Conservation (phyloP, 2,888 invertebrate species). For the Uropetala carovei region DNA sequence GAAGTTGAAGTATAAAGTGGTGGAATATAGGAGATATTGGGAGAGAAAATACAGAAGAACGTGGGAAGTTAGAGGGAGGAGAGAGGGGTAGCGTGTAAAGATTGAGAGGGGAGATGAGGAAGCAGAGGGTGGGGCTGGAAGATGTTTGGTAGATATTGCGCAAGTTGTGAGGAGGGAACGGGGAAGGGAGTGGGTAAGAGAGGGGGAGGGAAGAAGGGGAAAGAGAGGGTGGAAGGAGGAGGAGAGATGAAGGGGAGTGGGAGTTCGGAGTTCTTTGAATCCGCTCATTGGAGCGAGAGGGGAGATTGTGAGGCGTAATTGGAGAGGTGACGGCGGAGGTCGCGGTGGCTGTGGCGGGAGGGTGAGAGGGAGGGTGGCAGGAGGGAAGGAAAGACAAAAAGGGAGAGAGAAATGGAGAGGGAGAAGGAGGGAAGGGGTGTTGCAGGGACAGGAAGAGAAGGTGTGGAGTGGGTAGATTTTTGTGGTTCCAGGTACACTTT, state of each 20-base stretch:
- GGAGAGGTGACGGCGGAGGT: not conserved
- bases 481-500: not conserved
- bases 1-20: too few relatives aligned
- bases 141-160: not conserved
- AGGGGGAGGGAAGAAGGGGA: too few relatives aligned
- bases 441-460: not conserved
- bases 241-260: not conserved
- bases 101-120: too few relatives aligned
- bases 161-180: too few relatives aligned
- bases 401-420: not conserved
- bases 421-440: not conserved
- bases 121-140: not conserved
- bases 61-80: too few relatives aligned
- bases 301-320: conserved; percentile 20
- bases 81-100: too few relatives aligned
- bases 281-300: conserved; percentile 20
- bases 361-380: not conserved
- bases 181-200: too few relatives aligned
- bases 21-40: too few relatives aligned
- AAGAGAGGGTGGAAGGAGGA: not conserved
- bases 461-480: not conserved
- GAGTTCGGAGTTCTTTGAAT: conserved; percentile 21
- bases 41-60: too few relatives aligned
- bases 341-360: not conserved
- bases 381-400: not conserved